phyloP scores from a whole-genome alignment of 92 coral and sea anemone genomes.

The Galaxea fascicularis region DNA sequence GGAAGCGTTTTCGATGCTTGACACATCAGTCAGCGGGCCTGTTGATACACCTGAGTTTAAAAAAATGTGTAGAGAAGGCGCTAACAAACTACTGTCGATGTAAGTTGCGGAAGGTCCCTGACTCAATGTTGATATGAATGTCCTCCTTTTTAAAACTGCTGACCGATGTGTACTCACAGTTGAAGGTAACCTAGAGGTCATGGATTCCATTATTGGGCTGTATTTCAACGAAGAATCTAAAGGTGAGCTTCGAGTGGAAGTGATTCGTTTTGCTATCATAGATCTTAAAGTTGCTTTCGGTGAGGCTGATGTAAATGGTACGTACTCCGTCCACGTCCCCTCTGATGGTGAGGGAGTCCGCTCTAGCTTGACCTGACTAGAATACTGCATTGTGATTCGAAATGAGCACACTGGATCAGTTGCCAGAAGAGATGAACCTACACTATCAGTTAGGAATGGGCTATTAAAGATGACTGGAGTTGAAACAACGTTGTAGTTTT shows the following conservation, averaged over 20 bases:
- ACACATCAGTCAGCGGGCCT: neutral
- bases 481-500: neutral
- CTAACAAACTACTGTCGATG: neutral
- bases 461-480: too few relatives aligned
- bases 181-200: neutral
- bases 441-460: too few relatives aligned
- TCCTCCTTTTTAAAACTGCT: neutral
- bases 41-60: neutral
- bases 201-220: neutral
- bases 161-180: neutral
- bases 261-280: neutral
- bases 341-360: neutral
- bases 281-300: neutral
- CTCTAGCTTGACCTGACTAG: too few relatives aligned
- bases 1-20: neutral
- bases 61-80: neutral
- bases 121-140: neutral
- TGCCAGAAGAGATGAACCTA: too few relatives aligned
- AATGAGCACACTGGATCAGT: too few relatives aligned
- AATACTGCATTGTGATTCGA: too few relatives aligned
- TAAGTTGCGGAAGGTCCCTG: neutral
- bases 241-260: neutral
- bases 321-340: neutral
- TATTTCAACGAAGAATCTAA: neutral
- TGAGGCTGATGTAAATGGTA: neutral